Evolutionary conservation across 2,113 vertebrate genomes (phyloP).

Genomic region (Ceratotherium simum): DNA sequence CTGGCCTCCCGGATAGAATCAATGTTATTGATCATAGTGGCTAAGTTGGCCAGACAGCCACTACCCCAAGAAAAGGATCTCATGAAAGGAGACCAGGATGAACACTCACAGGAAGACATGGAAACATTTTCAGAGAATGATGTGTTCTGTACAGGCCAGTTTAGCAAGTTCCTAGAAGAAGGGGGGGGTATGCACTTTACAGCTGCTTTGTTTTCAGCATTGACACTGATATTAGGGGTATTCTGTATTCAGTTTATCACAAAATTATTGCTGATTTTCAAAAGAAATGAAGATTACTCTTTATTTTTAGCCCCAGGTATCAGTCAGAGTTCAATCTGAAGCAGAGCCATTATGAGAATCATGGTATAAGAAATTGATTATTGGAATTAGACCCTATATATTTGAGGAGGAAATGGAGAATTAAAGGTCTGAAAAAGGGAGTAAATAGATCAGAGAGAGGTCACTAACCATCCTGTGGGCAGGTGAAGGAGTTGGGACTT

Average conservation of each 20-base stretch:
- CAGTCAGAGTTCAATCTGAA: background rate
- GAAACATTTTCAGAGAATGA: background rate
- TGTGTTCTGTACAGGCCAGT: background rate
- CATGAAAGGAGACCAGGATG: background rate
- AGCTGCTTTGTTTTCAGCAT: background rate
- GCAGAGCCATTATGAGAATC: background rate
- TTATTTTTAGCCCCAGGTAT: background rate
- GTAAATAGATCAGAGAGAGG: background rate
- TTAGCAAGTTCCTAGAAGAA: background rate
- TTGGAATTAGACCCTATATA: background rate
- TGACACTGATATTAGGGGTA: background rate
- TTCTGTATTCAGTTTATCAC: background rate
- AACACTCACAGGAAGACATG: background rate
- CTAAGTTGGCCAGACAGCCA: slow-evolving; percentile 18
- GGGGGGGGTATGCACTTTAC: background rate
- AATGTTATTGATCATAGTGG: slow-evolving; percentile 37
- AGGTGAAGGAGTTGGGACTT: background rate
- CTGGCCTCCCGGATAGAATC: slow-evolving; percentile 35
- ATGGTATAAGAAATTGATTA: background rate
- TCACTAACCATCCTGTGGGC: background rate
- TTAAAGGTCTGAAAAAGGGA: background rate
- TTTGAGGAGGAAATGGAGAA: background rate
- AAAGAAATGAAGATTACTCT: background rate
- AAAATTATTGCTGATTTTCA: background rate
- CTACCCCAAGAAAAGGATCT: slow-evolving; percentile 18